Base-by-base conservation (phyloP, 2,113 vertebrate species). In the Sinocyclocheilus anshuiensis region DNA sequence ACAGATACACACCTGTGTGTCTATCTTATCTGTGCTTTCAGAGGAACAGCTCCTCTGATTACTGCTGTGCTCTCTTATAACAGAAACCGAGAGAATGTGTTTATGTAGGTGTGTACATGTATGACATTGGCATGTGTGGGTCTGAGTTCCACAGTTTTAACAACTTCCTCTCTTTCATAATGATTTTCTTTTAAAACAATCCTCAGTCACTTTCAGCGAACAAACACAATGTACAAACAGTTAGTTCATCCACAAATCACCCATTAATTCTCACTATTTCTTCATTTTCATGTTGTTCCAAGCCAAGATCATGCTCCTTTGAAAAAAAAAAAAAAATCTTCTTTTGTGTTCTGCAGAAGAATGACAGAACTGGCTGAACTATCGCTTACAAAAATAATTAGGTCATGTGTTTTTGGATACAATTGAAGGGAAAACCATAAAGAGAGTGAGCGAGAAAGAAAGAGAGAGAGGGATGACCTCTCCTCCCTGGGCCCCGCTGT, bases 401-500 rank as follows among this genome's bases (percentile, higher is more conserved):
- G 15, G 26, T 26, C 45, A 48, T 39, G 18, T 13, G 6, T 20
- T 53, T 53, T 36, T 10, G 29, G 48, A 71, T 26, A 72, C 15
- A 76, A 4, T 16, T 12, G 39, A n/a, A 76, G 22, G 79, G 9
- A 61, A 50, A 50, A 15, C 29, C 13, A 61, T 36, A 78, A 29
- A 77, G 55, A 55, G 86, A 80, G 57, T 65, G 82, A 86, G 2
- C 42, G 74, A 69, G 42, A 67, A 11, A 29, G n/a, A 83, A 33
- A 42, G 29, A 50, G 71, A 63, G 80, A 33, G 48, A 74, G 81
- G 45, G 77, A 7, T 69, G 80, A 77, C 11, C 36, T 69, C 63
- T 90, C 45, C 45, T 78, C 85, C 81, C 86, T 87, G 77, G 50
- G 85, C 89, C 88, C 84, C 92, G 91, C 90, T 92, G 90, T 88